Conservation (phyloP, 1,140 invertebrate species). For the Cryptotermes secundus region DNA sequence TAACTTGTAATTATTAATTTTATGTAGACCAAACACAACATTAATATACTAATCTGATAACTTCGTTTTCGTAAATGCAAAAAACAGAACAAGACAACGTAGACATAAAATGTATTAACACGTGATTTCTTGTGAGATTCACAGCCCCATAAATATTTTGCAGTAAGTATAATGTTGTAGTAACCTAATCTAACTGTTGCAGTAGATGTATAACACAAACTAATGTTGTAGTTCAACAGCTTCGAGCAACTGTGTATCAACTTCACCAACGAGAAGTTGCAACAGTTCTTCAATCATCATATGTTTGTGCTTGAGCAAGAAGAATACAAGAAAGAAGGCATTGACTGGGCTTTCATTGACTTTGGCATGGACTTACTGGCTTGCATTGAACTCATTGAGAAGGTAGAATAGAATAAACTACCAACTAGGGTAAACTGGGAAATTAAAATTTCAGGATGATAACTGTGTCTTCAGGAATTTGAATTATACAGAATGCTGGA, state of each 20-base stretch:
- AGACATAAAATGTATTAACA: no score
- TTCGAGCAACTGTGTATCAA: conserved; percentile 99
- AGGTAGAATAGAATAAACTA: conserved; percentile 59
- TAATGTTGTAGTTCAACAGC: conserved; percentile 96
- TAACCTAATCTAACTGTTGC: not conserved
- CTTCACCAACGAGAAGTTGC: conserved; percentile 96
- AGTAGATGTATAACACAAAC: conserved; percentile 67
- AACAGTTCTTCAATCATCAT: conserved; percentile 98
- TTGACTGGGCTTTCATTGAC: conserved; percentile 94
- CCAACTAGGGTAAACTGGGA: not conserved
- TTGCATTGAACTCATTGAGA: conserved; percentile 96
- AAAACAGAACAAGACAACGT: no score
- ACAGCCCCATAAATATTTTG: no score
- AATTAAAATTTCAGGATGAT: no score
- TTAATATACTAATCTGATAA: no score
- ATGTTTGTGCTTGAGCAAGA: conserved; percentile 98
- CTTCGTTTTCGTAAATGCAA: no score
- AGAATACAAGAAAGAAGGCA: conserved; percentile 93
- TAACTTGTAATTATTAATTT: no score
- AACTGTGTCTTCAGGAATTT: no score
- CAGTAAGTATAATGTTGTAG: not conserved
- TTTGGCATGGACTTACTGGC: conserved; percentile 96
- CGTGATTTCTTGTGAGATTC: no score
- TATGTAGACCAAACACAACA: no score
- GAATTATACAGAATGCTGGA: no score